Evolutionary conservation across 2,888 invertebrate species (phyloP).

Genomic region (Bugula neritina): DNA sequence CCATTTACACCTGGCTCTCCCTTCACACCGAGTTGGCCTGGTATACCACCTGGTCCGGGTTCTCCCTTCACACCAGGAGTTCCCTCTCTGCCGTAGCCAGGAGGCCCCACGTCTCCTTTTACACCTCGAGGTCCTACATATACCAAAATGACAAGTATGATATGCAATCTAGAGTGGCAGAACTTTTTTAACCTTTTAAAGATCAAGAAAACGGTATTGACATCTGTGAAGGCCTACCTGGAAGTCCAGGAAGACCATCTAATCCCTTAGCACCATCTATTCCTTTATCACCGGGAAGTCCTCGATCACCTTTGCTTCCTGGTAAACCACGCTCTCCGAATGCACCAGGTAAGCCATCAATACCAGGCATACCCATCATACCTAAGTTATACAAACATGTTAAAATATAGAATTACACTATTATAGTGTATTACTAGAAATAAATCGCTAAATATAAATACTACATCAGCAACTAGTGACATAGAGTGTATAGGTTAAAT

Average conservation of each 20-base stretch:
- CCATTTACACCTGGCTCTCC: not conserved
- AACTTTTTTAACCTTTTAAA: too few species aligned
- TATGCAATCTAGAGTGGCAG: too few species aligned
- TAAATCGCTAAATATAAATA: too few species aligned
- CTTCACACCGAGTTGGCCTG: not conserved
- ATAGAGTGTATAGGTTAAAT: too few species aligned
- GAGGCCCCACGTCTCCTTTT: slow-evolving; percentile 33
- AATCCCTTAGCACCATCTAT: slow-evolving; percentile 13
- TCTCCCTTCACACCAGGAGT: not conserved
- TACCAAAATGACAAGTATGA: too few species aligned
- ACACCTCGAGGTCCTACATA: slow-evolving; percentile 27
- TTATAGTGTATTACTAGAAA: too few species aligned
- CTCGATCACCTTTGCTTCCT: slow-evolving; percentile 30
- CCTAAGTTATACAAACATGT: not conserved
- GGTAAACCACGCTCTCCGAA: slow-evolving; percentile 25
- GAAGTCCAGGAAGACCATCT: not conserved
- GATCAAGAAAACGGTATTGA: too few species aligned
- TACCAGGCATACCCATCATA: not conserved
- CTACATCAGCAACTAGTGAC: too few species aligned
- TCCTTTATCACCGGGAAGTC: slow-evolving; percentile 6
- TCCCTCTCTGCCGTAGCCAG: not conserved
- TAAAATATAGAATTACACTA: too few species aligned
- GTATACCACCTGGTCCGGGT: not conserved
- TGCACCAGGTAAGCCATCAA: not conserved
- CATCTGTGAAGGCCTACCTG: too few species aligned